Base-by-base conservation (phyloP, 2,888 invertebrate species). In the Xestoiulus laeticollis region DNA sequence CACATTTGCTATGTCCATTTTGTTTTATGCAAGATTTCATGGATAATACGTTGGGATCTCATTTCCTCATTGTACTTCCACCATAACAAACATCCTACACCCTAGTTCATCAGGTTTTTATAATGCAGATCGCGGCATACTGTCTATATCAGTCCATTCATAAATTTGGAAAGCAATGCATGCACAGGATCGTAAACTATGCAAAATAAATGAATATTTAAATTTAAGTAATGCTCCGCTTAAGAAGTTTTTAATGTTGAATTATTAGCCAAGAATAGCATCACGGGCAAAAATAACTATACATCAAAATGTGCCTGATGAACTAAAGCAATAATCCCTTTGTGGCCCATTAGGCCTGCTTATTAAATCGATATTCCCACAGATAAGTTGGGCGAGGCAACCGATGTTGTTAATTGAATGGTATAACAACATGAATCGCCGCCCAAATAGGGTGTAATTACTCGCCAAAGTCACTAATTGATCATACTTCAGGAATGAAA, bases 301-400 rank as follows among this genome's bases (percentile, higher is more conserved):
- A 59, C 53, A 59, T 59, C 19, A 59, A 59, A 59, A 59, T 3
- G 53, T n/a, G 53, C 53, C n/a, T 59, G 53, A 59, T 59, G 53
- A 59, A 59, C 53, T 59, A 59, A n/a, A 59, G n/a, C 53, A 59
- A 59, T 59, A 19, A 59, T 59, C 53, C 53, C 53, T 5, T 59
- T 59, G 53, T 59, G 53, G 53, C 53, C 53, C 53, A 59, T 59
- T 59, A 59, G 53, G 53, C 53, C 53, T 59, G n/a, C 53, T 59
- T 59, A 59, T 59, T 59, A 59, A 59, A 59, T 59, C 53, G 53
- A 59, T 59, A 59, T 59, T 59, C 53, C 53, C 53, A 59, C 53
- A 59, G 53, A 59, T 59, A 19, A 59, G 53, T 59, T n/a, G 53
- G 53, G 53, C 53, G 19, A 59, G 53, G 53, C 53, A 59, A 59